These are phyloP conservation scores for Sesia bembeciformis DNA, from an alignment of 2,888 invertebrate species.

Conservation along the genomic window DNA sequence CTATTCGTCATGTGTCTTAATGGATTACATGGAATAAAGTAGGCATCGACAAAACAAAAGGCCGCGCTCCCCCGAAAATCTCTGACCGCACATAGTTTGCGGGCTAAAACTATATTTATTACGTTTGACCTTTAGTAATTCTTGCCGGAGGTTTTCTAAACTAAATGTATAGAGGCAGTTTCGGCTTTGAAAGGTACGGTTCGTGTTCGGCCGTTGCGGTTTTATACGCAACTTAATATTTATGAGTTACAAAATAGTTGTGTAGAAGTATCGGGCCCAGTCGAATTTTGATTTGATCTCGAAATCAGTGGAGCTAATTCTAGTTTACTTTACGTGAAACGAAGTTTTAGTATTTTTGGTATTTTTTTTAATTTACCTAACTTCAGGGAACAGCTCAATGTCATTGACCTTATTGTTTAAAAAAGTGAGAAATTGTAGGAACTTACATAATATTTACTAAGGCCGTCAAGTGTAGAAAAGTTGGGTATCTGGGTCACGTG, in stretches of 20 bases:
- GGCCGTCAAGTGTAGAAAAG: no score
- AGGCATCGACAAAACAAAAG: slow-evolving; percentile 69
- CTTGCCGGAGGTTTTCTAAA: slow-evolving; percentile 63
- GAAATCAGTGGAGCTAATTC: no score
- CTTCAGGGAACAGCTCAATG: no score
- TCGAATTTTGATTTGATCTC: slow-evolving; percentile 35
- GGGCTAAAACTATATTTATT: slow-evolving; percentile 71
- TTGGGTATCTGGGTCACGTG: no score
- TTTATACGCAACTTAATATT: slow-evolving; percentile 64
- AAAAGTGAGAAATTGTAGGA: no score
- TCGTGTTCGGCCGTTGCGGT: slow-evolving; percentile 49
- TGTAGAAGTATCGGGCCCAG: slow-evolving; percentile 27
- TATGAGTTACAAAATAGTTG: slow-evolving; percentile 65
- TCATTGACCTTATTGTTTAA: no score
- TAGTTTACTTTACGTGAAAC: no score
- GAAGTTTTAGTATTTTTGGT: no score
- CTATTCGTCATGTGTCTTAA: slow-evolving; percentile 68
- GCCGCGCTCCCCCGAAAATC: slow-evolving; percentile 54
- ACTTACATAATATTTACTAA: no score
- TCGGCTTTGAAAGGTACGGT: slow-evolving; percentile 57
- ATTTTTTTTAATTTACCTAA: no score
- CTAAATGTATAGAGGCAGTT: slow-evolving; percentile 57
- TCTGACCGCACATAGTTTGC: slow-evolving; percentile 62
- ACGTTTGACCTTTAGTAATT: slow-evolving; percentile 69
- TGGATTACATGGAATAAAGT: slow-evolving; percentile 68